These are phyloP conservation scores for Rapana venosa DNA, from an alignment of 2,888 invertebrate species.

Conservation along the genomic window DNA sequence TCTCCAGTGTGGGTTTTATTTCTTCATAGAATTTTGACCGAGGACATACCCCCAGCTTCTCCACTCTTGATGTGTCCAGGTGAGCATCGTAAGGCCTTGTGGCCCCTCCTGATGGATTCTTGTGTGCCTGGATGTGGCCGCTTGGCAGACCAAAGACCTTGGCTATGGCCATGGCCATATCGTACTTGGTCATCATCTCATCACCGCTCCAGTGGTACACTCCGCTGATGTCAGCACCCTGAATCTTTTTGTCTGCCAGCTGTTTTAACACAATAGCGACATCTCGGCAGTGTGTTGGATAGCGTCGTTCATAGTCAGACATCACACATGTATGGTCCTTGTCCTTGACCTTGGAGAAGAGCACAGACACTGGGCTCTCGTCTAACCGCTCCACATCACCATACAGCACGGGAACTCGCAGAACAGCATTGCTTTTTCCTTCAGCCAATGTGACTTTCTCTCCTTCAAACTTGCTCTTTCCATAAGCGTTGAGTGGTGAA, in stretches of 20 bases:
- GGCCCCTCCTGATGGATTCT: constrained; percentile 69
- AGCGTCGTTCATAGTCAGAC: constrained; percentile 79
- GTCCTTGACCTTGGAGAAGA: constrained; percentile 74
- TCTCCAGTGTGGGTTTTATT: constrained; percentile 66
- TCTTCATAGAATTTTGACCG: constrained; percentile 77
- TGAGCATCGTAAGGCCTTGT: constrained; percentile 79
- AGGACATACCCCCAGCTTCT: constrained; percentile 73
- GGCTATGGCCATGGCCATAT: constrained; percentile 80
- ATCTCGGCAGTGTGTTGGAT: constrained; percentile 79
- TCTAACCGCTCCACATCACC: constrained; percentile 79
- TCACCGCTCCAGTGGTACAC: constrained; percentile 80
- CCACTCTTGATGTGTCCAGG: constrained; percentile 73
- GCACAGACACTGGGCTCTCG: constrained; percentile 80
- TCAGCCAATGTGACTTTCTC: constrained; percentile 73
- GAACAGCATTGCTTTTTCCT: constrained; percentile 72
- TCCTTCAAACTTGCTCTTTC: constrained; percentile 79
- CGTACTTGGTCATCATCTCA: constrained; percentile 80
- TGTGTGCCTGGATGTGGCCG: constrained; percentile 76
- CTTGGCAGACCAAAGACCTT: constrained; percentile 75
- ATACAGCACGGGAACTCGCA: constrained; percentile 81
- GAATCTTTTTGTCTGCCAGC: constrained; percentile 58
- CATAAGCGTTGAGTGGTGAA: constrained; percentile 81
- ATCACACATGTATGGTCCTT: constrained; percentile 64
- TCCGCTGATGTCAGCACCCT: constrained; percentile 74
- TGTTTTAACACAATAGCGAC: constrained; percentile 78